A percentile compares a stretch with the other conserved stretches of the same genome.
These are phyloP conservation scores for Catocala nupta DNA, from an alignment of 2,888 invertebrate species.

Conservation along the genomic window DNA sequence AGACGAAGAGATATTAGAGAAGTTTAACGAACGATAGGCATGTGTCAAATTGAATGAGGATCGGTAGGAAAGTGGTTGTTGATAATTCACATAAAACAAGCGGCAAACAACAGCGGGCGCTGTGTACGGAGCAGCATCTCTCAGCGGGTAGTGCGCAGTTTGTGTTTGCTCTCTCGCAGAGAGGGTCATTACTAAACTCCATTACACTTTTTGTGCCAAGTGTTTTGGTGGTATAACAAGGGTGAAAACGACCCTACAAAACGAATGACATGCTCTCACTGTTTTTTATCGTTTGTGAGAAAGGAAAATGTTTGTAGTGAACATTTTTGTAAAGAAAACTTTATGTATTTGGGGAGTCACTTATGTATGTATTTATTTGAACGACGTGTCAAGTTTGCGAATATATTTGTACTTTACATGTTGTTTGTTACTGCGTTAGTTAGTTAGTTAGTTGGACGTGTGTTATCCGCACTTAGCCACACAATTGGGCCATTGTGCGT, in stretches of 20 bases:
- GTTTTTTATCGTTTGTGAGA: constrained; percentile 75
- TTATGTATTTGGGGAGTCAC: constrained; percentile 17
- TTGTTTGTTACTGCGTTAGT: not conserved
- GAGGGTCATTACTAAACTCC: constrained; percentile 86
- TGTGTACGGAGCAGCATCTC: constrained; percentile 60
- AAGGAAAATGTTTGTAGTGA: constrained; percentile 60
- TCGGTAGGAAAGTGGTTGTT: constrained; percentile 11
- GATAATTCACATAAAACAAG: constrained; percentile 21
- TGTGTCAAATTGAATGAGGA: constrained; percentile 27
- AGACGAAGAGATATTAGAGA: not conserved
- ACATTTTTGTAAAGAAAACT: constrained; percentile 43
- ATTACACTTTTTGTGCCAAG: constrained; percentile 87
- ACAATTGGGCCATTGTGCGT: too few relatives aligned
- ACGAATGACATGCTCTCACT: constrained; percentile 79
- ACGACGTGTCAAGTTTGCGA: constrained; percentile 6
- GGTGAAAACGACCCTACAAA: constrained; percentile 85
- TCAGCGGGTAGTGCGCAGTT: constrained; percentile 74
- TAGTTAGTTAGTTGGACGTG: too few relatives aligned
- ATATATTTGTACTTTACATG: constrained; percentile 3
- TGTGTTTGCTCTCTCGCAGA: constrained; percentile 72
- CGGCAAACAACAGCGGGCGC: constrained; percentile 16
- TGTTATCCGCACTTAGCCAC: too few relatives aligned
- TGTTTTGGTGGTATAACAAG: constrained; percentile 86
- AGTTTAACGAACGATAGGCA: constrained; percentile 17
- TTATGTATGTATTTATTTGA: constrained; percentile 20